Evolutionary conservation across 2,797 vertebrate genomes (phyloP), one percentile per base, ranked within the genome.

Genomic region (Taenioides sp.): DNA sequence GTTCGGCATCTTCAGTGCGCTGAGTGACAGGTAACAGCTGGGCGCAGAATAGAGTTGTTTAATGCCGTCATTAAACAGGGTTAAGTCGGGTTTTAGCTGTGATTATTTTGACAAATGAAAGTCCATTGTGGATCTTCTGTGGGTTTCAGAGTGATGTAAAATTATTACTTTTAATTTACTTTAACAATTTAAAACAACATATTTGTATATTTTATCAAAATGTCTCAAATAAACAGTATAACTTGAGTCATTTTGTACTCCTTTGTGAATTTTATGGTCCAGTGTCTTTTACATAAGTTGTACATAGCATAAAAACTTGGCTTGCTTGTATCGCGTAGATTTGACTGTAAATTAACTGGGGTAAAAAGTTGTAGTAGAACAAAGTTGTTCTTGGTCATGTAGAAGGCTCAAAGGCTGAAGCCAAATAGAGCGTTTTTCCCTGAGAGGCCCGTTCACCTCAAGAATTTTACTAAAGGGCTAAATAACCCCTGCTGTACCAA

Each of bases 11-110:
- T 67, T 73, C 72, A 65, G 54, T 28, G 7, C 16, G 23, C 34
- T 23, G 14, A 58, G 27, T 70, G 43, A 65, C 47, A 63, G 64
- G 80, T 76, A 81, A 52, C 68, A 52, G 57, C 66, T 69, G 23
- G 59, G 3, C 9, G 2, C 34, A 62, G 9, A 61, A 37, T 62
- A 37, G 28, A 62, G 28, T 37, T 62, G 28, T 62, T 34, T 14
- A 4, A 22, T 23, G 22, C 22, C 14, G 43, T 17, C 43, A 47
- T 47, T 47, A 17, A 16, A 47, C 43, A 5, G 43, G 14, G 14
- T 47, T 47, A 47, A 47, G 43, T 17, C 43, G 14, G 43, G 43
- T 16, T 43, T 16, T 47, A 16, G 3, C 43, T 47, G 43, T 47
- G 43, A 47, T 47, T 47, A 47, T 47, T 47, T 47, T 16, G 14